Percentiles rank a stretch among this genome's conserved stretches.
These are phyloP conservation scores for Terrapene triunguis DNA, from an alignment of 2,113 vertebrate genomes.

Conservation along the genomic window DNA sequence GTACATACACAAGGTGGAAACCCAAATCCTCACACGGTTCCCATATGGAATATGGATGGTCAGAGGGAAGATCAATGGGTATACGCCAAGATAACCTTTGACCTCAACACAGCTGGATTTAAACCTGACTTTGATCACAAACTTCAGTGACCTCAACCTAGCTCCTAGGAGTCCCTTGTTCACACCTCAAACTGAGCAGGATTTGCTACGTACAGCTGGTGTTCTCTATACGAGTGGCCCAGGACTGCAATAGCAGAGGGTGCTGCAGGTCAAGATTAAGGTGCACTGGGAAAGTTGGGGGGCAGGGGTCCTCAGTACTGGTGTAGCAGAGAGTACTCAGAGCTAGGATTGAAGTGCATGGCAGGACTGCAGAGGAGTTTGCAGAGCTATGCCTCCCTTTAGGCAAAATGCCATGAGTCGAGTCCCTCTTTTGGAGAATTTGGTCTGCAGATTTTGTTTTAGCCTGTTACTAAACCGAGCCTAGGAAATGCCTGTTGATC, in stretches of 20 bases:
- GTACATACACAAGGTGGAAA: neutral
- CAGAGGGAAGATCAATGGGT: neutral
- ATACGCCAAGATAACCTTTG: neutral
- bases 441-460: neutral
- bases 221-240: neutral
- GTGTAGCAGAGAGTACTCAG: neutral
- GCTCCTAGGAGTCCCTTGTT: neutral
- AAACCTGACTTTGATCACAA: neutral
- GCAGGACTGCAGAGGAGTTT: neutral
- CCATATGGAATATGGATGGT: neutral
- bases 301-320: neutral
- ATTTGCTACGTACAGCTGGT: neutral
- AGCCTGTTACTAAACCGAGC: neutral
- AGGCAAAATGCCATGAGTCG: neutral
- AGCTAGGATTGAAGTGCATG: neutral
- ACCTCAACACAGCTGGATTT: neutral
- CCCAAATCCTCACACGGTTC: neutral
- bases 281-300: neutral
- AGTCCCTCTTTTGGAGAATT: neutral
- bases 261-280: neutral
- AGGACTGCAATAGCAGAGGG: neutral
- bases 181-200: neutral
- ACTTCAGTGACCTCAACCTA: neutral
- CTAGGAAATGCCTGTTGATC: slow-evolving; percentile 47
- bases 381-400: neutral